These are phyloP conservation scores for Gobiocypris rarus DNA, from an alignment of 2,113 vertebrate species.

Conservation along the genomic window DNA sequence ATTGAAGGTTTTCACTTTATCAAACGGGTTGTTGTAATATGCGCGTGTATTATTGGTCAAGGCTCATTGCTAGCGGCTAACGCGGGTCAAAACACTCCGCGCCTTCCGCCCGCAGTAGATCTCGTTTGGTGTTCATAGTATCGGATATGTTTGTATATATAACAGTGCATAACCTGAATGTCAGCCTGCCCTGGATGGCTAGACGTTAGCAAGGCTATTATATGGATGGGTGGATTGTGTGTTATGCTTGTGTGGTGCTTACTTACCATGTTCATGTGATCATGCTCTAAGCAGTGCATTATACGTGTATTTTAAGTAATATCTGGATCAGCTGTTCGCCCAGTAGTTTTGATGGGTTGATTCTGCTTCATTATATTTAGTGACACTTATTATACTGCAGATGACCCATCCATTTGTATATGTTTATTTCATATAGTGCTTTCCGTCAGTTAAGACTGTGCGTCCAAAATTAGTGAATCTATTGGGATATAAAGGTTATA, in stretches of 20 bases:
- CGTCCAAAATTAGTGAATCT: background rate
- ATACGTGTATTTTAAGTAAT: background rate
- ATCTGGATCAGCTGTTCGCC: background rate
- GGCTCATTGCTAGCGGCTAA: conserved; percentile 24
- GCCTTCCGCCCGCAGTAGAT: background rate
- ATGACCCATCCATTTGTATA: background rate
- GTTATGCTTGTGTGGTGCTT: background rate
- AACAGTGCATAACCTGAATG: background rate
- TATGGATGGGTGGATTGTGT: conserved; percentile 10
- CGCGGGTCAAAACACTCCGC: conserved; percentile 34
- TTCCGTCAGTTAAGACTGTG: background rate
- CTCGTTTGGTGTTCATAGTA: conserved; percentile 15
- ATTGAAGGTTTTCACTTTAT: background rate
- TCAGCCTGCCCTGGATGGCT: background rate
- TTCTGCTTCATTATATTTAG: background rate
- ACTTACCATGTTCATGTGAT: background rate
- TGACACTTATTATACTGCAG: background rate
- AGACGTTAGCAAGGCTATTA: background rate
- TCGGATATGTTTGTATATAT: conserved; percentile 17
- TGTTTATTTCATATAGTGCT: background rate
- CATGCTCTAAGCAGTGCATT: background rate
- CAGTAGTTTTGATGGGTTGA: background rate
- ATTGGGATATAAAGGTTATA: background rate
- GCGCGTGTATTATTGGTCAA: conserved; percentile 16
- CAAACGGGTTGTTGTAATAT: background rate